Base-by-base conservation (phyloP, 2,113 vertebrate genomes). In the Pteropus alecto region DNA sequence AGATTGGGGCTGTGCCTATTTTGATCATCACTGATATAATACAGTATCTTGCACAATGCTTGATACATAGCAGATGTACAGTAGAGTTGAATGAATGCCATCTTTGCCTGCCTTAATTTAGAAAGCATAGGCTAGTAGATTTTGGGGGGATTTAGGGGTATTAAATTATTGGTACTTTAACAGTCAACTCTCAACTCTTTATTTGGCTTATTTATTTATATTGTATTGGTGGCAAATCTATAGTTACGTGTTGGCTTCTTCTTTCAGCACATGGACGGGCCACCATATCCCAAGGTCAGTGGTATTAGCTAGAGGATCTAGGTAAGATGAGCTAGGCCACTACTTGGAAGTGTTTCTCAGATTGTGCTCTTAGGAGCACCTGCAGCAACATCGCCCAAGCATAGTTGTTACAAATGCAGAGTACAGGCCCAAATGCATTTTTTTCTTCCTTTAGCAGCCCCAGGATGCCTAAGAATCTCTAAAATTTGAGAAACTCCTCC, bases 321-420 rank as follows among this genome's bases (percentile, higher is more conserved):
- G 30, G 33, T 68, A 41, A 19, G 60, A 16, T 11, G 24, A 38
- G 15, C 19, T 14, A 8, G 28, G 30, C 54, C 19, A 12, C 14
- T 7, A 10, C 28, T 3, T 54, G 67, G 21, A 10, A 6, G 4
- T 12, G 12, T 51, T 78, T 54, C 51, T 48, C 51, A 48, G 2
- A 19, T 12, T 41, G 61, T 73, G 30, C 18, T 54, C 65, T 58
- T 26, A 63, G 38, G 70, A 43, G 18, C 48, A 68, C 15, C 18
- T 46, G 18, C 1, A 1, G 70, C 13, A 33, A 3, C 41, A 21
- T 21, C 13, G 14, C 0, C 0, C 16, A 43, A 12, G 46, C 21
- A 3, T 26, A 30, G 48, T 9, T 41, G 24, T 81, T 65, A 43
- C 38, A 89, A n/a, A 74, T 22, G 67, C 8, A 78, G 28, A 18